Percentiles rank a stretch among this genome's conserved stretches.
Conservation (phyloP, 2,113 vertebrate genomes). For the Shinisaurus crocodilurus region DNA sequence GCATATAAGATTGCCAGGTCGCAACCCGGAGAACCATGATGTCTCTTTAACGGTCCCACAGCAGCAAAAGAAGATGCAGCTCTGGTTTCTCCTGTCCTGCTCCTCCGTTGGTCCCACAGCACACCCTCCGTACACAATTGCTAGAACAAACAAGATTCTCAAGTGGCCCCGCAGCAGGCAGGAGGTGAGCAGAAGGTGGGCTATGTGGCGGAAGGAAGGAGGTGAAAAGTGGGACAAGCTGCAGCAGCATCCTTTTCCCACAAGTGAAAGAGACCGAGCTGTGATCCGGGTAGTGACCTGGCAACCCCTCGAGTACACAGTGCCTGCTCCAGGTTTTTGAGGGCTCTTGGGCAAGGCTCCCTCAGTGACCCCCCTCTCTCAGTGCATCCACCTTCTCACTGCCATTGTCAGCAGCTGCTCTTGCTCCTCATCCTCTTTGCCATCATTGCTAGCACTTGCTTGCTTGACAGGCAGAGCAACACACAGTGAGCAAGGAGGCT, state of each 20-base stretch:
- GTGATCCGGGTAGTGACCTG: neutral
- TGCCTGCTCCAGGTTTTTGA: too few species aligned
- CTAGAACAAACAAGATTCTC: neutral
- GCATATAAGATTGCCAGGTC: neutral
- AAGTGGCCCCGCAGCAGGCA: neutral
- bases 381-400: too few species aligned
- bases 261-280: neutral
- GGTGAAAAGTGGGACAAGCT: neutral
- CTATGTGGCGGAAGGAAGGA: neutral
- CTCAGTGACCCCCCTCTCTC: too few species aligned
- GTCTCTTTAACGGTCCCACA: neutral
- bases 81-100: neutral
- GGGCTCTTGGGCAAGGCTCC: too few species aligned
- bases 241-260: neutral
- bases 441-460: too few species aligned
- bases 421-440: too few species aligned
- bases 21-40: neutral
- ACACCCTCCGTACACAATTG: neutral
- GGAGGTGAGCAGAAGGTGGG: neutral
- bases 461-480: too few species aligned
- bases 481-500: too few species aligned
- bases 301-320: neutral
- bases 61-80: too few species aligned
- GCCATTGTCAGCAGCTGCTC: too few species aligned
- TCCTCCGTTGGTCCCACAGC: neutral